Percentiles rank a stretch among this genome's conserved stretches.
Evolutionary conservation across 2,113 vertebrate genomes (phyloP).

Genomic region (Pygoscelis adeliae): DNA sequence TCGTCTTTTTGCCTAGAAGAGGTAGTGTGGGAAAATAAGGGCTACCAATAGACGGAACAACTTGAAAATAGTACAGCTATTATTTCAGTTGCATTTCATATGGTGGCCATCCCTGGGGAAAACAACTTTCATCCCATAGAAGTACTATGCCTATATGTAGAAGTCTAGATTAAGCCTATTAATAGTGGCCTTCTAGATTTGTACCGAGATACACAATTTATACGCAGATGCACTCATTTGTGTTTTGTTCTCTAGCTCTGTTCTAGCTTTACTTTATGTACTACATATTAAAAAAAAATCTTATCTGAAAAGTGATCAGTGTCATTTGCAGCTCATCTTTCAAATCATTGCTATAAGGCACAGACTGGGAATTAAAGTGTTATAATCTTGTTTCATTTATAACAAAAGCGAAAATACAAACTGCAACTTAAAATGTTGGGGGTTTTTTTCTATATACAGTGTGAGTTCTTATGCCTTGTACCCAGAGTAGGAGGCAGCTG

Average conservation of each 20-base stretch:
- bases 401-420: not conserved
- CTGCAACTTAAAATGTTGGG: not conserved
- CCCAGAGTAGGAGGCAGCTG: not conserved
- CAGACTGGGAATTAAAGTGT: not conserved
- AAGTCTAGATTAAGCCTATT: not conserved
- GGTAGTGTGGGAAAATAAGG: not conserved
- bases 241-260: not conserved
- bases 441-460: rapidly evolving
- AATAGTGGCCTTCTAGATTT: not conserved
- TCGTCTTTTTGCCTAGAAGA: not conserved
- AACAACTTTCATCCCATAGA: not conserved
- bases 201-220: not conserved
- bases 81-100: not conserved
- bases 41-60: not conserved
- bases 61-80: not conserved
- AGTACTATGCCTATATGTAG: not conserved
- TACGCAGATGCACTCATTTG: not conserved
- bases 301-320: not conserved
- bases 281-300: not conserved
- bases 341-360: not conserved
- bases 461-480: not conserved
- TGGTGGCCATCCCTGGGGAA: not conserved
- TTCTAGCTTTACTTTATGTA: not conserved
- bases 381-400: not conserved
- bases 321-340: not conserved